These are phyloP conservation scores for Rhyzopertha dominica DNA, from an alignment of 1,140 invertebrate genomes.

Conservation along the genomic window DNA sequence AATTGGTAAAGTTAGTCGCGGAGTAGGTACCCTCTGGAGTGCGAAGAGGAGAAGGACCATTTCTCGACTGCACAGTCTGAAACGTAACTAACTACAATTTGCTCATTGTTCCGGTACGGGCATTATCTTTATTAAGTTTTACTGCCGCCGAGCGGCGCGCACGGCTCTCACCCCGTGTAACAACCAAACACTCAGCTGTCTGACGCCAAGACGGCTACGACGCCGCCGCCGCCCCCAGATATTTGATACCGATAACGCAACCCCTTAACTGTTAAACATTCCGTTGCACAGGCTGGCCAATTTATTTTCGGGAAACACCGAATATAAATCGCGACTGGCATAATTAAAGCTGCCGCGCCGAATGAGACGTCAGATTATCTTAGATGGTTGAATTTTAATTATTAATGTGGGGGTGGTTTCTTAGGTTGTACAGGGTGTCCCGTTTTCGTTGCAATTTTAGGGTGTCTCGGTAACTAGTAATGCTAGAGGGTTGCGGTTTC, in stretches of 20 bases:
- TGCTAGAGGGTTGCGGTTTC: too few relatives aligned
- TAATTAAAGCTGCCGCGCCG: constrained; percentile 35
- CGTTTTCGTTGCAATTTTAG: too few relatives aligned
- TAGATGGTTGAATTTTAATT: too few relatives aligned
- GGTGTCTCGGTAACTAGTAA: too few relatives aligned
- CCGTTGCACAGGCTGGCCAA: constrained; percentile 19
- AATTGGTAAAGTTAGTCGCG: constrained; percentile 40
- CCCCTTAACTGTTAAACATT: constrained; percentile 31
- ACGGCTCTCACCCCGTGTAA: constrained; percentile 26
- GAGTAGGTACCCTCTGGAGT: constrained; percentile 35
- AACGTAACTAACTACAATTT: constrained; percentile 40
- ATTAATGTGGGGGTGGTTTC: too few relatives aligned
- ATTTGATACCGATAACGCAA: constrained; percentile 42
- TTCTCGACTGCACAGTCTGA: constrained; percentile 16
- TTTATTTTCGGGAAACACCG: constrained; percentile 35
- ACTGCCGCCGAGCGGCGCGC: constrained; percentile 22
- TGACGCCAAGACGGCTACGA: constrained; percentile 34
- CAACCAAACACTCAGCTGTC: constrained; percentile 33
- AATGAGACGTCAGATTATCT: too few relatives aligned
- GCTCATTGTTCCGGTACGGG: constrained; percentile 40
- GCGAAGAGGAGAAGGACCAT: constrained; percentile 24
- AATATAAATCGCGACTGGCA: constrained; percentile 31
- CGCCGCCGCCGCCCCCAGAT: too few relatives aligned
- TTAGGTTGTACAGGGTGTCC: too few relatives aligned
- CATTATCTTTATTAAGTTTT: constrained; percentile 44